These are phyloP conservation scores for Melanitta fusca DNA, from an alignment of 2,797 vertebrate species.

Conservation along the genomic window DNA sequence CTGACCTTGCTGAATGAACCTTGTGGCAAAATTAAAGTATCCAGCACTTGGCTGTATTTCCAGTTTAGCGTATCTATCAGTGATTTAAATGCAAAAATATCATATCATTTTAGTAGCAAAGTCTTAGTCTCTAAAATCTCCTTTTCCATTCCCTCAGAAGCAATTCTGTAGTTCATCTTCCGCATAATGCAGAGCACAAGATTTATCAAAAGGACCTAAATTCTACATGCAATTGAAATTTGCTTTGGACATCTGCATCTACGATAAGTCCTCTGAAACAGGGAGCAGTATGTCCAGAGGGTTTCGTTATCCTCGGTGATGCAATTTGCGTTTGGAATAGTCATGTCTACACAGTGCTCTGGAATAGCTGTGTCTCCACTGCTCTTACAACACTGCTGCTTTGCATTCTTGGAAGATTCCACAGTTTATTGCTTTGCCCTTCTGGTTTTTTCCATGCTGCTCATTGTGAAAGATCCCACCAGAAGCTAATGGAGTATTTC, in stretches of 20 bases:
- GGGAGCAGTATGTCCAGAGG: not conserved
- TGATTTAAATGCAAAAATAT: not conserved
- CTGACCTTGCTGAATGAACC: not conserved
- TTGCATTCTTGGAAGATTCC: slow-evolving; percentile 50
- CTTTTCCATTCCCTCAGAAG: not conserved
- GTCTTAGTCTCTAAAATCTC: not conserved
- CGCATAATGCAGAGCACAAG: not conserved
- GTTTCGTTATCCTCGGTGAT: not conserved
- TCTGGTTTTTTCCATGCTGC: not conserved
- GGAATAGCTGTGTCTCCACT: slow-evolving; percentile 1
- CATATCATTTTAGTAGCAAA: not conserved
- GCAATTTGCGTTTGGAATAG: not conserved
- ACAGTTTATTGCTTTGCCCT: not conserved
- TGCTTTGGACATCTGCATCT: not conserved
- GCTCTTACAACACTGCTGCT: slow-evolving; percentile 45
- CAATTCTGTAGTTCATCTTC: not conserved
- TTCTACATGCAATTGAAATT: not conserved
- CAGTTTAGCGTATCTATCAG: not conserved
- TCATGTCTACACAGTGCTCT: not conserved
- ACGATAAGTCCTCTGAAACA: not conserved
- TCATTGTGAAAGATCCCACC: not conserved
- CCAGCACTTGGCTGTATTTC: not conserved
- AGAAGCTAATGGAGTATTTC: not conserved
- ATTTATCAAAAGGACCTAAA: not conserved
- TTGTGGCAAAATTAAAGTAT: not conserved